phyloP scores from a whole-genome alignment of 2,113 vertebrate species.

The Anoplopoma fimbria region DNA sequence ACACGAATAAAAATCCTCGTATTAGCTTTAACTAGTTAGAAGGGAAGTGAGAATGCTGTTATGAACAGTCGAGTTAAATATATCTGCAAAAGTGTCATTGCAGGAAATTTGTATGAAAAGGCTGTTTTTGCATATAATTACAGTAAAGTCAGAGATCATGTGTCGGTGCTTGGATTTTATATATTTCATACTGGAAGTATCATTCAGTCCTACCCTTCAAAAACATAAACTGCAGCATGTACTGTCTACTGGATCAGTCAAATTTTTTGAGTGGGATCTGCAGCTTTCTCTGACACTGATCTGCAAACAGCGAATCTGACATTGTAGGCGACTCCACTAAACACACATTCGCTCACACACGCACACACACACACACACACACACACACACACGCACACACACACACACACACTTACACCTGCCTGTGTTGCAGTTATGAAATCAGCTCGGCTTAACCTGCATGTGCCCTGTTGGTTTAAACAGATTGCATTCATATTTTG shows the following conservation, averaged over 20 bases:
- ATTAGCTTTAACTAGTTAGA: background rate
- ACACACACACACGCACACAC: too few species aligned
- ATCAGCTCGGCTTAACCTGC: conserved; percentile 46
- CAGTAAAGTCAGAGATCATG: background rate
- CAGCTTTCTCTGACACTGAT: background rate
- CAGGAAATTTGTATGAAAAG: background rate
- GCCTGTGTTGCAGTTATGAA: conserved; percentile 13
- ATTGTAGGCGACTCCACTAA: background rate
- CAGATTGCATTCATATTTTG: conserved; percentile 50
- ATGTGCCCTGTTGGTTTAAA: conserved; percentile 48
- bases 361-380: background rate
- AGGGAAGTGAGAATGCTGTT: background rate
- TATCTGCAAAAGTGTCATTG: background rate
- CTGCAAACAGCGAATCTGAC: background rate
- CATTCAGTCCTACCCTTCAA: background rate
- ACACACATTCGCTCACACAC: background rate
- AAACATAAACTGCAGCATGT: background rate
- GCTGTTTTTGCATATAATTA: background rate
- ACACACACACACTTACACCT: background rate
- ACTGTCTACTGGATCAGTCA: background rate
- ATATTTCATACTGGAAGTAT: background rate
- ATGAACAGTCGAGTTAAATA: background rate
- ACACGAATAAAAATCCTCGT: background rate
- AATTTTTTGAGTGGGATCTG: background rate
- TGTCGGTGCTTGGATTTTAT: background rate